Base-by-base conservation (phyloP, 2,113 vertebrate species). In the Albula goreensis region DNA sequence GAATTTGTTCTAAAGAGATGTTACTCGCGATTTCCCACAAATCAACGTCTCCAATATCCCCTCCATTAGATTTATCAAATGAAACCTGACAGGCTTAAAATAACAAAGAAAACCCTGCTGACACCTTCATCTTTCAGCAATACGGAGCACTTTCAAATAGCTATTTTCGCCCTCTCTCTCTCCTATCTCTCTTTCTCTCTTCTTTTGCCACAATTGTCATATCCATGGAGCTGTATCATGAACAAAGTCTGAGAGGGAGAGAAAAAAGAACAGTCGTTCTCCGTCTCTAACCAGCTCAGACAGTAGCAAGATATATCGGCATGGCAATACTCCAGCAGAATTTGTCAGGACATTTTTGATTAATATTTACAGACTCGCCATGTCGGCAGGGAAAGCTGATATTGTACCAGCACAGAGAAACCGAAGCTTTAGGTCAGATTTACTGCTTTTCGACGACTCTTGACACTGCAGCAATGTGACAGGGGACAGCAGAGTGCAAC, bases 1-100 rank as follows among this genome's bases (percentile, higher is more conserved):
- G 52, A 85, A 85, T 63, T 80, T 56, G n/a, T 5, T 6, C 70
- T 53, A 19, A 82, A 86, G 80, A 81, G 80, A 52, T 86, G 63
- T 50, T 48, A 31, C 53, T 60, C 53, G 11, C 11, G 25, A 60
- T 82, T 82, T 41, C 13, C 15, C 60, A 77, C 63, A 25, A 52
- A 52, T 22, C 80, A 50, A 11, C 49, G 31, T 63, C 25, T 82
- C 63, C 9, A 25, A 74, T 78, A 83, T 57, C n/a, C 74, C 63
- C 17, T 63, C 48, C 83, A 48, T 78, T 79, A 78, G 51, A 79
- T 48, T 70, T 10, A 85, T 85, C 70, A 79, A 78, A 85, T 56
- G 17, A 56, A 79, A 15, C 70, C 51, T 78, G 74, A 85, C 83
- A 78, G 74, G 83, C 50, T 50, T 74, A 19, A 78, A 52, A 85